phyloP scores from a whole-genome alignment of 2,797 vertebrate species.

The Staurois parvus region DNA sequence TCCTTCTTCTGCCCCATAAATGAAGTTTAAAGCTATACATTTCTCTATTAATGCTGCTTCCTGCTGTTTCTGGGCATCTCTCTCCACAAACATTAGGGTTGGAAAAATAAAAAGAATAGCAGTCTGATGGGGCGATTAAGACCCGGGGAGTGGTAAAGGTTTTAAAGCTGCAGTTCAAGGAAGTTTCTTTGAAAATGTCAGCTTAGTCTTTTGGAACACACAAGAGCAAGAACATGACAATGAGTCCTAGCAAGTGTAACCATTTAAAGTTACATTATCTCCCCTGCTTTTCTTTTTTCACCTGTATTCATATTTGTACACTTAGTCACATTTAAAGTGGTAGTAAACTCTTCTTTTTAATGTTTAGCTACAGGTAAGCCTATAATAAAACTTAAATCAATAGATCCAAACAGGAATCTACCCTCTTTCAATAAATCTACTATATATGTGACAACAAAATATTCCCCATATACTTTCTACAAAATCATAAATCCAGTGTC shows the following conservation, averaged over 20 bases:
- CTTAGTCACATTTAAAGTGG: neutral
- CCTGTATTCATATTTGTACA: neutral
- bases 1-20: constrained; percentile 62
- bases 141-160: constrained; percentile 66
- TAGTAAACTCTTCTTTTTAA: no score
- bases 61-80: constrained; percentile 74
- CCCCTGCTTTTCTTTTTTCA: constrained; percentile 11
- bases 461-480: no score
- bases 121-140: constrained; percentile 72
- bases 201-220: constrained; percentile 40
- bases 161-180: constrained; percentile 44
- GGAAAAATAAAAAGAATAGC: constrained; percentile 68
- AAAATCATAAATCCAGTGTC: no score
- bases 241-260: constrained; percentile 34
- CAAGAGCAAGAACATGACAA: constrained; percentile 9
- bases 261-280: constrained; percentile 47
- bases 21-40: constrained; percentile 78
- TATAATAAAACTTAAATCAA: no score
- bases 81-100: constrained; percentile 73
- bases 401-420: no score
- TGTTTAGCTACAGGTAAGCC: no score
- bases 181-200: constrained; percentile 50
- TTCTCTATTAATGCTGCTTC: constrained; percentile 73
- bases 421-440: no score
- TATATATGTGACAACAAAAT: no score